These are phyloP conservation scores for Climacteris rufus DNA, from an alignment of 2,113 vertebrate species.

Conservation along the genomic window DNA sequence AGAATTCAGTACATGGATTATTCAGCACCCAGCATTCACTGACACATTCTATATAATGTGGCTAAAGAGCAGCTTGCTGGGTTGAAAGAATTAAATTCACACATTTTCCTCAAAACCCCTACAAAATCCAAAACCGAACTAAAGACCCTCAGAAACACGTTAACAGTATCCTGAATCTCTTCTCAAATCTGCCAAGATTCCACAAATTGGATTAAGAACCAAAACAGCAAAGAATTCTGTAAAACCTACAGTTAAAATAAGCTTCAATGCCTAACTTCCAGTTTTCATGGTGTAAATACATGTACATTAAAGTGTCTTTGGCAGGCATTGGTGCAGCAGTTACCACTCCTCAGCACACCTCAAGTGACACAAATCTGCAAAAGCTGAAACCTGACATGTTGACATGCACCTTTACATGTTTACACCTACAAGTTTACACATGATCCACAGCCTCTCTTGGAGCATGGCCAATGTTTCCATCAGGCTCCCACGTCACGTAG, in stretches of 20 bases:
- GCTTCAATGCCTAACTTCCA: background rate
- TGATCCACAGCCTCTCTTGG: background rate
- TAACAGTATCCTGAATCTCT: background rate
- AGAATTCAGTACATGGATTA: background rate
- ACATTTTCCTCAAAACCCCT: background rate
- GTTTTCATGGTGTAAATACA: background rate
- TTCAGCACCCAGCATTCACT: background rate
- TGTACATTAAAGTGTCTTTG: background rate
- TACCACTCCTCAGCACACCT: background rate
- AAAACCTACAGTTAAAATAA: background rate
- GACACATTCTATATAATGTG: background rate
- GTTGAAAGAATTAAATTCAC: background rate
- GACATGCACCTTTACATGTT: background rate
- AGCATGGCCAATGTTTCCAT: background rate
- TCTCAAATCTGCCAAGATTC: background rate
- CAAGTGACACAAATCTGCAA: background rate
- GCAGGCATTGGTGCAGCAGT: background rate
- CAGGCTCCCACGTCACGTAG: accelerated
- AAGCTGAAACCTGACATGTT: background rate
- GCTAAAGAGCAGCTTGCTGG: background rate
- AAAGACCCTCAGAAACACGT: background rate
- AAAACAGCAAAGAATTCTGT: background rate
- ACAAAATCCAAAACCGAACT: background rate
- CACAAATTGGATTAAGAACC: background rate
- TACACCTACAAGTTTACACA: background rate